phyloP scores from a whole-genome alignment of 35 echinoderm and acorn worm species.

The Apostichopus japonicus region DNA sequence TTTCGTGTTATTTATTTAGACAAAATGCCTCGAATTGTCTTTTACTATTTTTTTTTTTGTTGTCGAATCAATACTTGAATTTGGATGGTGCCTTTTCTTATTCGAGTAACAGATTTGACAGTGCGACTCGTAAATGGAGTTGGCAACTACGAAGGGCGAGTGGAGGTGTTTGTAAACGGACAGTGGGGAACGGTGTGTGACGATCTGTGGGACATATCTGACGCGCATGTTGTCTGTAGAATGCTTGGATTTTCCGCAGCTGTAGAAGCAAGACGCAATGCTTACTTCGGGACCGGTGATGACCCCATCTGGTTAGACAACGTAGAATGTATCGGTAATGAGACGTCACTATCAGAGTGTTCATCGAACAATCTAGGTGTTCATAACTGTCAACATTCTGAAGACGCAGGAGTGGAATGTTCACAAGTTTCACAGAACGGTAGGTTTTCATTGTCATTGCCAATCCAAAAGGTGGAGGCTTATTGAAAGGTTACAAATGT shows the following conservation, averaged over 20 bases:
- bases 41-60: no score
- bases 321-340: neutral
- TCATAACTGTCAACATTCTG: neutral
- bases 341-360: neutral
- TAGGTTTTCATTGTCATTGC: no score
- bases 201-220: neutral
- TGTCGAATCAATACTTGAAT: no score
- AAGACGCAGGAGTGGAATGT: neutral
- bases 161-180: neutral
- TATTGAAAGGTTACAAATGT: no score
- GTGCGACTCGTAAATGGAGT: neutral
- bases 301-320: neutral
- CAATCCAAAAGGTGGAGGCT: no score
- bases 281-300: neutral
- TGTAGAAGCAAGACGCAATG: neutral
- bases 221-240: neutral
- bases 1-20: no score
- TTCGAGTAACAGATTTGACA: no score
- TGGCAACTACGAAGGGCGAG: neutral
- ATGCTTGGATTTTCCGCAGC: neutral
- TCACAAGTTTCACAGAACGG: no score
- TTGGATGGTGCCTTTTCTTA: no score
- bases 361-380: neutral
- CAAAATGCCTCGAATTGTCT: no score
- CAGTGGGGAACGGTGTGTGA: conserved; percentile 13